Conservation (phyloP, 2,113 vertebrate genomes). For the Acinonyx jubatus region DNA sequence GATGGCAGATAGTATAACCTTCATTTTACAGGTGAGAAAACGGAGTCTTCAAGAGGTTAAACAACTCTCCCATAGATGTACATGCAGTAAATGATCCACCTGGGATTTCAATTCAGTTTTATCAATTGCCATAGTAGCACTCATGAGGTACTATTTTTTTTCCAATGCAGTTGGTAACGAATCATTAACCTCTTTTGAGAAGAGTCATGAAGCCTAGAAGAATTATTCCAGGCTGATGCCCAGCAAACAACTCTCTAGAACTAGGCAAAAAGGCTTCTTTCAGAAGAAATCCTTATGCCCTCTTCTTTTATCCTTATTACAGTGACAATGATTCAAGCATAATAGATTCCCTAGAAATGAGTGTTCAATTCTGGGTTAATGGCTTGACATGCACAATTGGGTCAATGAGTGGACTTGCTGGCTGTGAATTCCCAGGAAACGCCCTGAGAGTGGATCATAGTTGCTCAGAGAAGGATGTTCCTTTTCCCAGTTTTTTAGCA, state of each 20-base stretch:
- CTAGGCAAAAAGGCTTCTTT: not conserved
- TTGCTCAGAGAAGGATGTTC: not conserved
- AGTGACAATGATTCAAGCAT: not conserved
- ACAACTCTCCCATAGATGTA: not conserved
- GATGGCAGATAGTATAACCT: not conserved
- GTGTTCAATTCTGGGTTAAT: not conserved
- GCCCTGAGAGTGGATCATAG: not conserved
- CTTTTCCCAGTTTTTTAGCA: not conserved
- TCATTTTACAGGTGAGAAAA: not conserved
- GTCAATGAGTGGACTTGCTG: not conserved
- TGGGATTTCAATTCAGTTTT: not conserved
- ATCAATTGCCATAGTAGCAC: not conserved
- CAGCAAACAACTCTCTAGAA: not conserved
- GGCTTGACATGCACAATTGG: not conserved
- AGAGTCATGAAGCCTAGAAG: not conserved
- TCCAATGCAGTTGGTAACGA: not conserved
- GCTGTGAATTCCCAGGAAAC: conserved; percentile 58
- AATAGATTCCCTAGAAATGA: conserved; percentile 59
- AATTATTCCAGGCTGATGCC: not conserved
- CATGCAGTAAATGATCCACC: not conserved
- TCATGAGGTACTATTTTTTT: fast-evolving
- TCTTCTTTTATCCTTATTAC: not conserved
- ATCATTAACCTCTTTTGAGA: not conserved
- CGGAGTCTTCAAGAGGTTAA: not conserved
- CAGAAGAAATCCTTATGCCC: not conserved